A percentile compares a stretch with the other conserved stretches of the same genome.
These are phyloP conservation scores for Lasioglossum marginatum DNA, from an alignment of 2,888 invertebrate genomes.

Conservation along the genomic window DNA sequence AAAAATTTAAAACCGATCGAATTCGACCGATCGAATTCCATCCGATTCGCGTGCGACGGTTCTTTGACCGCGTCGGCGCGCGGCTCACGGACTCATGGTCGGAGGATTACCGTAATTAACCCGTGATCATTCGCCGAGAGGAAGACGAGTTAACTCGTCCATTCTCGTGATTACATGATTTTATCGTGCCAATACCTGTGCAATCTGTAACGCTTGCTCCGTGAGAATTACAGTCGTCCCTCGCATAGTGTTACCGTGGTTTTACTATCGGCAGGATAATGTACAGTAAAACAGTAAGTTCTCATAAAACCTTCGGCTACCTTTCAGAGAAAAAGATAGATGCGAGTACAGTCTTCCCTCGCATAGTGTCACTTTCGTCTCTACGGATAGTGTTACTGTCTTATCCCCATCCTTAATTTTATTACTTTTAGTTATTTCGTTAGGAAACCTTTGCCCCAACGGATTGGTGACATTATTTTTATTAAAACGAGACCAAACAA, in stretches of 20 bases:
- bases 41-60: not conserved
- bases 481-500: no score
- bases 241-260: not conserved
- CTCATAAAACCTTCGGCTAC: not conserved
- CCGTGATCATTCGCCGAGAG: not conserved
- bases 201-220: not conserved
- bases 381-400: no score
- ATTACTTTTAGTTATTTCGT: no score
- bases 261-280: not conserved
- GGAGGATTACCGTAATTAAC: not conserved
- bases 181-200: not conserved
- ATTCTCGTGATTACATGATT: not conserved
- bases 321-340: not conserved
- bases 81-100: not conserved
- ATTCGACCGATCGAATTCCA: not conserved
- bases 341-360: not conserved
- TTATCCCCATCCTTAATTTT: no score
- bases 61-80: constrained; percentile 7
- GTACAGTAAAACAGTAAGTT: not conserved
- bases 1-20: constrained; percentile 23
- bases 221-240: not conserved
- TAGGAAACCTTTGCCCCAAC: no score
- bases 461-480: no score
- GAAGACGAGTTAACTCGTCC: not conserved
- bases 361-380: no score